Evolutionary conservation across 2,113 vertebrate species (phyloP), one percentile per base, ranked within the genome.

Genomic region (Rhynchopsitta pachyrhyncha): DNA sequence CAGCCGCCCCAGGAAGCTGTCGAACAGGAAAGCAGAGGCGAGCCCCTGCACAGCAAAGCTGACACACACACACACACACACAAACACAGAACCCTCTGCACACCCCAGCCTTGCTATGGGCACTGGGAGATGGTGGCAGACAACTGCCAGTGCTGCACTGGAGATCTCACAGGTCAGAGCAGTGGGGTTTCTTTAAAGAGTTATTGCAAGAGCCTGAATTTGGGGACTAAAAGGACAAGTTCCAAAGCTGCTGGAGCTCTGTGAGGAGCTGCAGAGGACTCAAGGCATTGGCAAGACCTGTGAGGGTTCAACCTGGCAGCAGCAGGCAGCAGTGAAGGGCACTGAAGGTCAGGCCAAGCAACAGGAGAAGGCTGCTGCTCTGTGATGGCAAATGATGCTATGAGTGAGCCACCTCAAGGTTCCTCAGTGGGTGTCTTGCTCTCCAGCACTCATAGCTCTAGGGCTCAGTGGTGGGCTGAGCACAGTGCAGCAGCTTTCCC

Each of bases 211-310:
- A 78, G 23, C 17, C 18, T 35, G 33, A 15, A 57, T 33, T 28
- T 9, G n/a, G 35, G 68, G 44, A 31, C 6, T 22, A n/a, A 81
- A 85, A 15, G 13, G 27, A 73, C 14, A 44, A 52, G 23, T 8
- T 53, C 8, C 86, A 68, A 22, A 39, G 31, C 57, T 35, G 11
- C 49, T 33, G 17, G 39, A n/a, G 31, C 60, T 66, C 57, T 42
- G 39, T 37, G 28, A 23, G 55, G 35, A 57, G 62, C 60, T 55
- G 44, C 0, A 1, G 17, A 11, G 55, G 39, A 39, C 8, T 11
- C 49, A 73, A 29, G 0, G 24, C n/a, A 3, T 1, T 4, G 33
- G 50, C 19, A 83, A 13, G 60, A 14, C 13, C 28, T 0, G 0
- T 25, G 49, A 73, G 71, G 47, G n/a, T 11, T 75, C 17, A 19